Evolutionary conservation across 1,140 invertebrate genomes (phyloP), one percentile per base, ranked within the genome.

Genomic region (Acromyrmex charruanus): DNA sequence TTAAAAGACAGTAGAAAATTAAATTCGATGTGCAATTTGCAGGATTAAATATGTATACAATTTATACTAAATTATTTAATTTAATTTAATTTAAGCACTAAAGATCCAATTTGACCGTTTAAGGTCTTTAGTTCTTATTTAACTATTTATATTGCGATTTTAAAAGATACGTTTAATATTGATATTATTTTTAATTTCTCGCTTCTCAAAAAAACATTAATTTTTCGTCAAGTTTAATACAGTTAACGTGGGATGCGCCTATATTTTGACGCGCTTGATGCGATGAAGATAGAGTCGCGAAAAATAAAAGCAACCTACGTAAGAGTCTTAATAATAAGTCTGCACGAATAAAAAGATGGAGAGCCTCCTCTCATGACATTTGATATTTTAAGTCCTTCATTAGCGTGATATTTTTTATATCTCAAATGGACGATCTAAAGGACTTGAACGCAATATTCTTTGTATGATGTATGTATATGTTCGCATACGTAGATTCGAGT

Each of bases 371-470:
- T 35, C 35, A 59, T 21, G 72, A 35, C 53, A 75, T 18, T 35
- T 58, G 53, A 75, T 75, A 75, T 75, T 77, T 77, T 21, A 61
- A 77, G 14, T 44, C 7, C 35, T 77, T 77, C 35, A 44, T 77
- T 44, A 61, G 44, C 53, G 53, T n/a, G 21, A 77, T 61, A 44
- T 77, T 77, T 77, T 44, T 39, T 21, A 53, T 18, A 44, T 44
- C 39, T 44, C 7, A 4, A 61, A 39, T 59, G 10, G 21, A 12
- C 21, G 39, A 51, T 49, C 25, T 9, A 3, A 63, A 28, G 25
- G n/a, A 16, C 6, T 75, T 39, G 25, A 77, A 49, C 39, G 9
- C n/a, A 25, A 61, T 77, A 69, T 58, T 25, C 31, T 39, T 51
- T 75, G 0, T n/a, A 66, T 35, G 10, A 44, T 75, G n/a, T 59